Base-by-base conservation (phyloP, 2,113 vertebrate genomes). In the Bagarius yarrelli region DNA sequence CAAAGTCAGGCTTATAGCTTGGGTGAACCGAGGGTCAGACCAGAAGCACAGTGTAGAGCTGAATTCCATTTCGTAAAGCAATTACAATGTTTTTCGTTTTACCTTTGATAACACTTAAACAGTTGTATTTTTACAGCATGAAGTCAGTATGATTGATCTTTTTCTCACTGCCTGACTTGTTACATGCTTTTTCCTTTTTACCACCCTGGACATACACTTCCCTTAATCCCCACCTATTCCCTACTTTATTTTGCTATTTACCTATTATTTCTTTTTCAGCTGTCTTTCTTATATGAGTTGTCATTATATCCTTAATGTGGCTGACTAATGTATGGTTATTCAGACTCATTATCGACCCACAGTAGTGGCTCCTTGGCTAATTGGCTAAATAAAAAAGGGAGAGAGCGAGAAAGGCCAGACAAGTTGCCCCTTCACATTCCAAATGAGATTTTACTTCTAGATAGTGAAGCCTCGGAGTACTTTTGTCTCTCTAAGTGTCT, bases 341-440 rank as follows among this genome's bases (percentile, higher is more conserved):
- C 89, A 83, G 59, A 83, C 90, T 92, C 91, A 93, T 93, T 93
- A 92, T 87, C 66, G 44, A 85, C 86, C 88, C 87, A 87, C 84
- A 82, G 87, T 90, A 91, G 92, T 92, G 90, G 88, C 88, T 88
- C 84, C 81, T 88, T 87, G 82, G 84, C 90, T 93, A 94, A 93
- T 91, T 93, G 91, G 91, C 87, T 86, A 86, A 89, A 92, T 89
- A 92, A 91, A 89, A 80, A 63, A 69, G 23, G 44, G 66, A 69
- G 40, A 44, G 36, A 44, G 66, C 11, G 40, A 81, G 83, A 78
- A 76, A 84, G 76, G 79, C 73, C 83, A 85, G 85, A 86, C 88
- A 88, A 86, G 86, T 83, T 77, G 87, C 89, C 88, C 84, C 84
- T 87, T 64, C 85, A 85, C 84, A 85, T 87, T 88, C 87, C 91